phyloP scores from a whole-genome alignment of 2,797 vertebrate species.

The Lutjanus argentimaculatus region DNA sequence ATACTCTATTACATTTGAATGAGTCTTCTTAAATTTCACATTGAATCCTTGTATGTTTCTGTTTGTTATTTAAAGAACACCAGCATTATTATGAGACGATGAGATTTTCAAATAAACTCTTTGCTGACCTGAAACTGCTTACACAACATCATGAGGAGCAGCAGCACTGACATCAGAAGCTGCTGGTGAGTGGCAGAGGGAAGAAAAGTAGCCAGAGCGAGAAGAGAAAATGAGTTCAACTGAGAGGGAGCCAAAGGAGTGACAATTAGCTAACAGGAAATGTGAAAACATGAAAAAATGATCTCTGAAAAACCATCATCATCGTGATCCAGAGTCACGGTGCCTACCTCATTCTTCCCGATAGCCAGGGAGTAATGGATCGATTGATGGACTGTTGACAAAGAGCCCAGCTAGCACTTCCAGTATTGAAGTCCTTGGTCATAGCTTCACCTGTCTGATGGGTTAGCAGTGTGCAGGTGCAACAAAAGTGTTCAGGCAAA shows the following conservation, averaged over 20 bases:
- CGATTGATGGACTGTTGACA: slow-evolving; percentile 46
- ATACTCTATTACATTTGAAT: background rate
- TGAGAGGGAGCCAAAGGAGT: background rate
- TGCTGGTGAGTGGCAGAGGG: slow-evolving; percentile 25
- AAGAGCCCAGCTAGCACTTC: slow-evolving; percentile 35
- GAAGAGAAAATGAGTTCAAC: background rate
- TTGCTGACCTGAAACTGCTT: slow-evolving; percentile 50
- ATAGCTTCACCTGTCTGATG: slow-evolving; percentile 9
- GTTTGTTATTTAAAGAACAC: background rate
- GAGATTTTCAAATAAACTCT: slow-evolving; percentile 24
- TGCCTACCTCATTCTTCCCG: background rate
- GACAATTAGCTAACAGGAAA: slow-evolving; percentile 3
- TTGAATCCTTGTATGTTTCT: background rate
- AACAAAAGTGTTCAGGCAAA: background rate
- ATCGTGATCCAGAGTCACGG: background rate
- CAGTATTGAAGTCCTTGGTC: slow-evolving; percentile 33
- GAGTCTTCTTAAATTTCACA: background rate
- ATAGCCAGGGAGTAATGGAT: slow-evolving; percentile 35
- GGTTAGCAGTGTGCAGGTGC: slow-evolving; percentile 13
- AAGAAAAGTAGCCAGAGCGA: slow-evolving; percentile 6
- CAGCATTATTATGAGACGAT: background rate
- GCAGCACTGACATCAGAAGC: slow-evolving; percentile 38
- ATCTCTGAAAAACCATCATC: slow-evolving; percentile 1
- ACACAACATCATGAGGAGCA: slow-evolving; percentile 30
- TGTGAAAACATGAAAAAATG: background rate